Evolutionary conservation across 2,888 invertebrate species (phyloP).

Genomic region (Apodemia duryi): DNA sequence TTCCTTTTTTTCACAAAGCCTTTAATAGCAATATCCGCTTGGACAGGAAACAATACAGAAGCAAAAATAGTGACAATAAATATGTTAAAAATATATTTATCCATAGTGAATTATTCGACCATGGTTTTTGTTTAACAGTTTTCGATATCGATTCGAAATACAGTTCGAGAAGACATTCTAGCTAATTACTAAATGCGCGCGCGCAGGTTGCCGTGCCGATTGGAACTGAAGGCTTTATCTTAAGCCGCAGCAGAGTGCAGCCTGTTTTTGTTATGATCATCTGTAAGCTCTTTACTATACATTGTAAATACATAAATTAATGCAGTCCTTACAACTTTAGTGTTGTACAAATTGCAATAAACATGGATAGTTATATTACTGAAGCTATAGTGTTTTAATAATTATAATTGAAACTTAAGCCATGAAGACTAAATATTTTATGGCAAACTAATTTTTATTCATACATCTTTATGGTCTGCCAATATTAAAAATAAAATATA

Average conservation of each 20-base stretch:
- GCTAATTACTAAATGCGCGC: slow-evolving; percentile 44
- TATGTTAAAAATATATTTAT: slow-evolving; percentile 14
- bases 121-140: slow-evolving; percentile 11
- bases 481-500: too few species aligned
- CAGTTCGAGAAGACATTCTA: slow-evolving; percentile 3
- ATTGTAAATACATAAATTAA: slow-evolving; percentile 56
- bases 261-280: slow-evolving; percentile 64
- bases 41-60: slow-evolving; percentile 39
- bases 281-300: slow-evolving; percentile 56
- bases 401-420: too few species aligned
- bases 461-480: too few species aligned
- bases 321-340: slow-evolving; percentile 20
- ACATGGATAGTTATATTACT: not conserved
- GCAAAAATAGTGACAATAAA: slow-evolving; percentile 36
- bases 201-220: slow-evolving; percentile 62
- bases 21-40: slow-evolving; percentile 58
- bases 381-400: too few species aligned
- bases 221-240: slow-evolving; percentile 71
- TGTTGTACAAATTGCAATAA: slow-evolving; percentile 12
- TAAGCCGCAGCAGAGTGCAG: slow-evolving; percentile 57
- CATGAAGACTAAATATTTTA: too few species aligned
- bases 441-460: too few species aligned
- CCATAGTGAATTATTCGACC: slow-evolving; percentile 10
- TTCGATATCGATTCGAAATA: slow-evolving; percentile 11
- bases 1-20: slow-evolving; percentile 69